Evolutionary conservation across 2,888 invertebrate genomes (phyloP), one percentile per base, ranked within the genome.

Genomic region (Blastobasis adustella): DNA sequence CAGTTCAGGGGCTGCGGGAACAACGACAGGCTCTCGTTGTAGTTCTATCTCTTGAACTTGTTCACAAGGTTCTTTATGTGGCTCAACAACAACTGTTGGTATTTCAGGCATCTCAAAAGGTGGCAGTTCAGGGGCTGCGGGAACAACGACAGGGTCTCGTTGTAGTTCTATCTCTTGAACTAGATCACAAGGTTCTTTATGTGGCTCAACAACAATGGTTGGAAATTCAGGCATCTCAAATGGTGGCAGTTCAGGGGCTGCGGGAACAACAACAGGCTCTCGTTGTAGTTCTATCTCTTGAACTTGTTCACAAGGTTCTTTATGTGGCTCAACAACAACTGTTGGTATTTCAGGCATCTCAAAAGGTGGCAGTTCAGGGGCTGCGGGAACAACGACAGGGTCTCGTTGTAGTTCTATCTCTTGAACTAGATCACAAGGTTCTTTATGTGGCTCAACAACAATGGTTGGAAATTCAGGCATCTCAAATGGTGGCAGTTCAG

Each of bases 1-100:
- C 40, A 62, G 46, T 37, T 50, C 37, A n/a, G 62, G 61, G 10
- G 59, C 51, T 45, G 54, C 52, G 9, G 57, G 59, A 47, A 60
- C 53, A 5, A 51, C 42, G 37, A 55, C 37, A 46, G 56, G 51
- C 4, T 10, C 10, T n/a, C 37, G 46, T 37, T 6, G 6, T 37
- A 7, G 37, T n/a, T 37, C 46, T n/a, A 46, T 36, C 10, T 38
- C 7, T 9, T 46, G 23, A 23, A 23, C 23, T 23, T 2, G 23
- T 23, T 23, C 23, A 23, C 3, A 23, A 23, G 23, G 23, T 23
- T 23, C 23, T 23, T 23, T 23, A 23, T 23, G 23, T 23, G 23
- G 23, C 23, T 23, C 23, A 23, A 23, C 23, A 23, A 23, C 23
- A 23, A 23, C 23, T 23, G 23, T 23, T 23, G 23, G 23, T 2